Percentiles rank a stretch among this genome's conserved stretches.
phyloP scores from a whole-genome alignment of 1,140 invertebrate species.

The Theocolax elegans region DNA sequence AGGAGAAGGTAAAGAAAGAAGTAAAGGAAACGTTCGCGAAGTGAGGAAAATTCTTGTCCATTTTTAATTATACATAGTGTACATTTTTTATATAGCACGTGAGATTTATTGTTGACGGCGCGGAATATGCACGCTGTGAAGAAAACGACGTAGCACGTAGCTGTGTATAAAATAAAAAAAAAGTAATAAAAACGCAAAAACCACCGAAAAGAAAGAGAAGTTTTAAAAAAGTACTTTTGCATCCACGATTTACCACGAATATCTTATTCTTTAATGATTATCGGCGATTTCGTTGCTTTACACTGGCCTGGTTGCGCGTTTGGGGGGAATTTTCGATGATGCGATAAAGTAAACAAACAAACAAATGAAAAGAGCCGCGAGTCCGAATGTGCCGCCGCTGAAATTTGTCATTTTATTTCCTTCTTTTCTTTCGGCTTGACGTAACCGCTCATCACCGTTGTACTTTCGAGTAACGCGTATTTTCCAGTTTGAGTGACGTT shows the following conservation, averaged over 20 bases:
- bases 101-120: conserved; percentile 58
- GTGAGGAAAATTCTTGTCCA: conserved; percentile 58
- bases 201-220: conserved; percentile 37
- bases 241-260: too few species aligned
- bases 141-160: conserved; percentile 41
- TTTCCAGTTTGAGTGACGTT: too few species aligned
- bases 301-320: conserved; percentile 42
- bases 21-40: conserved; percentile 6
- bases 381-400: conserved; percentile 39
- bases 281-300: conserved; percentile 42
- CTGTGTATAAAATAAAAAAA: conserved; percentile 51
- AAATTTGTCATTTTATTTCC: too few species aligned
- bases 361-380: conserved; percentile 32
- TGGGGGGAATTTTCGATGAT: conserved; percentile 33
- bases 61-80: conserved; percentile 69
- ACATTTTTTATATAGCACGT: conserved; percentile 67
- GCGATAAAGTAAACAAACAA: too few species aligned
- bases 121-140: conserved; percentile 35
- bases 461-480: too few species aligned
- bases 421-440: too few species aligned
- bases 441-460: too few species aligned
- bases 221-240: conserved; percentile 39
- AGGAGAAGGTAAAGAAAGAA: neutral
- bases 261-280: too few species aligned
- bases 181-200: conserved; percentile 32